These are phyloP conservation scores for Gorsachius goisagi DNA, from an alignment of 2,113 vertebrate genomes.

Conservation along the genomic window DNA sequence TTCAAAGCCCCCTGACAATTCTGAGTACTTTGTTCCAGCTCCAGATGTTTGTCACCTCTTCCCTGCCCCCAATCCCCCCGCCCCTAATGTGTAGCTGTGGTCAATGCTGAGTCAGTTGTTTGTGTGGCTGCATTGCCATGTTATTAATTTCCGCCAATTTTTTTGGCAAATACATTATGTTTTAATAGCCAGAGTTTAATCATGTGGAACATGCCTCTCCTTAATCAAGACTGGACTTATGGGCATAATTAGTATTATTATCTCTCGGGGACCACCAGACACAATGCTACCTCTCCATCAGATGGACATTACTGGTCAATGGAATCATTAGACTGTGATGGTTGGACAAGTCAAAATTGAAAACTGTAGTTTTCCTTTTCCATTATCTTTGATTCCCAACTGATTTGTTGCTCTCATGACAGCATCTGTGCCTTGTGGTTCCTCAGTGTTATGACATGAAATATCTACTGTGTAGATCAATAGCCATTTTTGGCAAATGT, in stretches of 20 bases:
- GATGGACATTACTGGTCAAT: fast-evolving
- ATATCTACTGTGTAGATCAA: neutral
- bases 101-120: neutral
- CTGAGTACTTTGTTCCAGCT: neutral
- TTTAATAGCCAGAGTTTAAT: neutral
- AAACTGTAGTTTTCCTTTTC: neutral
- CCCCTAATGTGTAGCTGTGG: fast-evolving
- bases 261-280: neutral
- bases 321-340: neutral
- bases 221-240: neutral
- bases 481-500: neutral
- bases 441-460: neutral
- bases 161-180: neutral
- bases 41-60: neutral
- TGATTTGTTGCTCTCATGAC: neutral
- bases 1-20: neutral
- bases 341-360: neutral
- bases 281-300: neutral
- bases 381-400: neutral
- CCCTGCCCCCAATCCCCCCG: no score
- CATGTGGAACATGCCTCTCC: neutral
- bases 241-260: neutral
- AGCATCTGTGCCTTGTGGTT: neutral
- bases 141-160: neutral
- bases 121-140: fast-evolving